Evolutionary conservation across 2,888 invertebrate genomes (phyloP).

Genomic region (Zaprionus bogoriensis): DNA sequence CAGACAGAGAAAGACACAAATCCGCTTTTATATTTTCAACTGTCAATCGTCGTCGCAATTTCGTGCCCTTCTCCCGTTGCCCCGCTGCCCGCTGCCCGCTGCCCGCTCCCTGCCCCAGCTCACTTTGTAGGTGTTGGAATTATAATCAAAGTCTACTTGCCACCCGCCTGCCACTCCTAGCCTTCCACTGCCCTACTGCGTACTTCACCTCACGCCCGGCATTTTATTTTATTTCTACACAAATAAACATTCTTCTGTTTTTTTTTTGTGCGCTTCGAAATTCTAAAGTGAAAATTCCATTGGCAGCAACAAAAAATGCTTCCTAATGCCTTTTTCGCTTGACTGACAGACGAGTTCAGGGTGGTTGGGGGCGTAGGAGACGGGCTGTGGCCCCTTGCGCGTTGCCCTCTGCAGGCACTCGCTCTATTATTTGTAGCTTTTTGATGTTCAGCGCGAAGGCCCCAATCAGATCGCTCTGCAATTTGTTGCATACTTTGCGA

Average conservation of each 20-base stretch:
- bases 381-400: neutral
- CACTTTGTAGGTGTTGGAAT: constrained; percentile 69
- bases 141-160: constrained; percentile 67
- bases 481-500: constrained; percentile 70
- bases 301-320: constrained; percentile 63
- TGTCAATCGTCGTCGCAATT: constrained; percentile 76
- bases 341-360: constrained; percentile 53
- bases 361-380: neutral
- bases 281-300: constrained; percentile 71
- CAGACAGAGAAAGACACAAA: constrained; percentile 62
- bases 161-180: neutral
- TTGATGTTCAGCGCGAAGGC: constrained; percentile 33
- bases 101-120: constrained; percentile 9
- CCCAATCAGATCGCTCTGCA: constrained; percentile 34
- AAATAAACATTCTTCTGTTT: constrained; percentile 38
- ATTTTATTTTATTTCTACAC: constrained; percentile 44
- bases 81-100: no score
- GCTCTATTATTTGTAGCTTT: constrained; percentile 49
- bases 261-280: constrained; percentile 25
- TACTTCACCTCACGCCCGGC: constrained; percentile 1
- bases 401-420: constrained; percentile 3
- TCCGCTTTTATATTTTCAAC: constrained; percentile 80
- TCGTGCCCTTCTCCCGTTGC: constrained; percentile 10
- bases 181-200: neutral
- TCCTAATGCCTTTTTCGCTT: constrained; percentile 66